These are phyloP conservation scores for Sesia apiformis DNA, from an alignment of 2,888 invertebrate genomes.

Conservation along the genomic window DNA sequence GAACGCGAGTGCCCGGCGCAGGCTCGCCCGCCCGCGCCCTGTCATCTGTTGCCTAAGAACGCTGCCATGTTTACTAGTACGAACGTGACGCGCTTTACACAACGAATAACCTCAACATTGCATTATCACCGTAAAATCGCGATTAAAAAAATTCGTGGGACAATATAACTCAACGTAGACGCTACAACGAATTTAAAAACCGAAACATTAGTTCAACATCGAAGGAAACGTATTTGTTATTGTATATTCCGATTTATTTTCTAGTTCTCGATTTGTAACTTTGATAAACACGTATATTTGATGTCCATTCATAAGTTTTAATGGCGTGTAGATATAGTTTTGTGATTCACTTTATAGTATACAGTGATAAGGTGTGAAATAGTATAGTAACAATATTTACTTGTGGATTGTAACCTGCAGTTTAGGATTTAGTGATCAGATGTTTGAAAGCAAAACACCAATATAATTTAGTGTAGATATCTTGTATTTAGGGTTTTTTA, in stretches of 20 bases:
- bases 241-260: neutral
- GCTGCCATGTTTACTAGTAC: conserved; percentile 71
- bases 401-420: neutral
- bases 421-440: neutral
- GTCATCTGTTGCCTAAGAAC: conserved; percentile 65
- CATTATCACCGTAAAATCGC: conserved; percentile 32
- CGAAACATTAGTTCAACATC: neutral
- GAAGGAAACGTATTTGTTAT: conserved; percentile 1
- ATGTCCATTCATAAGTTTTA: neutral
- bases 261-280: neutral
- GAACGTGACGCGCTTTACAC: conserved; percentile 64
- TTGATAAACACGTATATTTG: neutral
- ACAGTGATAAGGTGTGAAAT: neutral
- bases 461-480: conserved; percentile 4
- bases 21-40: conserved; percentile 58
- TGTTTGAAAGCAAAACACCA: conserved; percentile 11
- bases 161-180: conserved; percentile 25
- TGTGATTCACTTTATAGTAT: neutral
- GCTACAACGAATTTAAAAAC: conserved; percentile 45
- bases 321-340: neutral
- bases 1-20: conserved; percentile 54
- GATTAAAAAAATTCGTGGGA: conserved; percentile 23
- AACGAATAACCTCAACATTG: conserved; percentile 67
- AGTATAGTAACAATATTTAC: neutral
- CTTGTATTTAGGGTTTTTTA: neutral